These are phyloP conservation scores for Epizoanthus fatuus DNA, from an alignment of 92 coral and sea anemone species.

Conservation along the genomic window DNA sequence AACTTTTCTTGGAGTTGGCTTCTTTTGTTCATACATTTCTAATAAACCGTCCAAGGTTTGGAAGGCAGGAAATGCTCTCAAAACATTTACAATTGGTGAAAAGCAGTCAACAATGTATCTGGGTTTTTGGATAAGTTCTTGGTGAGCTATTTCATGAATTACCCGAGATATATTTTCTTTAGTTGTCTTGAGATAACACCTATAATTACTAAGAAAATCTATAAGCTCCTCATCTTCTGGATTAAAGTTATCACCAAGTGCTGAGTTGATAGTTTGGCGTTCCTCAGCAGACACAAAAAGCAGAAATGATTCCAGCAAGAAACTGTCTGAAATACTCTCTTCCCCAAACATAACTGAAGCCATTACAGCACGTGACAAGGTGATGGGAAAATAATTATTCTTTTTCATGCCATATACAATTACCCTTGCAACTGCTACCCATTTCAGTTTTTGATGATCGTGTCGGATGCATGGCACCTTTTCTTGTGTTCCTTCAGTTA, in stretches of 20 bases:
- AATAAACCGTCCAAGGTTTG: constrained; percentile 36
- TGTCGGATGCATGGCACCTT: constrained; percentile 49
- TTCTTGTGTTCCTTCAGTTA: constrained; percentile 39
- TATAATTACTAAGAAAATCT: constrained; percentile 41
- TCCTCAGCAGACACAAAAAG: constrained; percentile 51
- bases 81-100: constrained; percentile 7
- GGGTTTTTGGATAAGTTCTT: constrained; percentile 71
- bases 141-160: constrained; percentile 65
- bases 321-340: constrained; percentile 43
- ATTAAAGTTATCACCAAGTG: constrained; percentile 37
- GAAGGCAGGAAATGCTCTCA: constrained; percentile 28
- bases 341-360: constrained; percentile 46
- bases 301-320: constrained; percentile 42
- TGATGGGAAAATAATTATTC: constrained; percentile 34
- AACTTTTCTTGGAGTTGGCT: constrained; percentile 50
- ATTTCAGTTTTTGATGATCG: constrained; percentile 31
- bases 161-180: constrained; percentile 56
- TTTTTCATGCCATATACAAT: constrained; percentile 25
- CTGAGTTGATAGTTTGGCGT: constrained; percentile 31
- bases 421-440: constrained; percentile 38
- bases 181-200: constrained; percentile 48
- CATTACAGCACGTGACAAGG: constrained; percentile 39
- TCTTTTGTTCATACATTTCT: constrained; percentile 51
- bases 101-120: constrained; percentile 52
- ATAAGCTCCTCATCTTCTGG: constrained; percentile 43